Evolutionary conservation across 64 coral and sea anemone species (phyloP).

Genomic region (Stichodactyla mertensii): DNA sequence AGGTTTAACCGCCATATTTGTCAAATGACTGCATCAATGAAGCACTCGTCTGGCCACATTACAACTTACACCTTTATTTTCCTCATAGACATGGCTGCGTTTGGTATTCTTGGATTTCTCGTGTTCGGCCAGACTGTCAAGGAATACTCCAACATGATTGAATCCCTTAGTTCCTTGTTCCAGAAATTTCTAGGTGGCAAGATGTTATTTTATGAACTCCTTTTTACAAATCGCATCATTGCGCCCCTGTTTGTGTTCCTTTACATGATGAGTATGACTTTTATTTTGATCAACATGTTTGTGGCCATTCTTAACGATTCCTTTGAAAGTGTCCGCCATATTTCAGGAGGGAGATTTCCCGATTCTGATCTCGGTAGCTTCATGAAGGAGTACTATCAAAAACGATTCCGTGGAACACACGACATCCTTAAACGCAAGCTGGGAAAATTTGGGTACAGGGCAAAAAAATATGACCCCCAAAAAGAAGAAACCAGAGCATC

Average conservation of each 20-base stretch:
- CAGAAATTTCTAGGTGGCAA: constrained; percentile 81
- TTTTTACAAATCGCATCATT: constrained; percentile 52
- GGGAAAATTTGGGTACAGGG: constrained; percentile 56
- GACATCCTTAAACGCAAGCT: constrained; percentile 67
- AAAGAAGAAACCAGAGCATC: constrained; percentile 22
- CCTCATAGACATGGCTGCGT: constrained; percentile 56
- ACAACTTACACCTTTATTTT: constrained; percentile 66
- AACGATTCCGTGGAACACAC: constrained; percentile 12
- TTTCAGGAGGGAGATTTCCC: constrained; percentile 79
- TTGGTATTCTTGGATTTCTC: constrained; percentile 47
- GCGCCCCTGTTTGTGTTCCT: constrained; percentile 67
- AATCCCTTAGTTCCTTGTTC: constrained; percentile 47
- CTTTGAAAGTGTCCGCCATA: constrained; percentile 55
- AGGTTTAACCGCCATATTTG: constrained; percentile 86
- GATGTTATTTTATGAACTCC: constrained; percentile 49
- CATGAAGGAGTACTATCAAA: constrained; percentile 62
- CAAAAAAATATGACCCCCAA: constrained; percentile 38
- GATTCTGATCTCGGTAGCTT: constrained; percentile 72
- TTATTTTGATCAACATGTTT: constrained; percentile 88
- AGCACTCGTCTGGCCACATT: constrained; percentile 31
- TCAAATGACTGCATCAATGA: constrained; percentile 77
- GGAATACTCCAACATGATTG: constrained; percentile 53
- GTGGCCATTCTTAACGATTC: constrained; percentile 89
- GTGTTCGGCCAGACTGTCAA: constrained; percentile 60
- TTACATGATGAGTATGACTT: constrained; percentile 71